phyloP scores from a whole-genome alignment of 2,888 invertebrate genomes.

The Agriopis leucophaearia region DNA sequence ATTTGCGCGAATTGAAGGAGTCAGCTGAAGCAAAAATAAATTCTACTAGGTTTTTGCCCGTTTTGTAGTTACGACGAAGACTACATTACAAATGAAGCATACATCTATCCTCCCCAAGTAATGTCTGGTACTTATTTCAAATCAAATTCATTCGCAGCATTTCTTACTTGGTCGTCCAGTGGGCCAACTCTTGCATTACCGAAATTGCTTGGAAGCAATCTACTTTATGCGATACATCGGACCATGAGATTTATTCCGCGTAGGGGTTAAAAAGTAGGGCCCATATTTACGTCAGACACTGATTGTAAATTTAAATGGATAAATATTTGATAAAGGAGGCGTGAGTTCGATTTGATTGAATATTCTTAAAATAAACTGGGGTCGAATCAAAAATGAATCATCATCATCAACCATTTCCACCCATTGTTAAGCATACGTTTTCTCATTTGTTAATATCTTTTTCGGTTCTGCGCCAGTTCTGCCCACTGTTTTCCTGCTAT shows the following conservation, averaged over 20 bases:
- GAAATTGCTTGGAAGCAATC: conserved; percentile 81
- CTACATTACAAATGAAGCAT: background rate
- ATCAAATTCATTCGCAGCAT: conserved; percentile 67
- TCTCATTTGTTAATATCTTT: too few relatives aligned
- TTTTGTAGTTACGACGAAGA: background rate
- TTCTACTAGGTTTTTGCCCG: too few relatives aligned
- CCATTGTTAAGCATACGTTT: too few relatives aligned
- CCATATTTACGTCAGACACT: conserved; percentile 56
- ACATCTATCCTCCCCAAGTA: conserved; percentile 2
- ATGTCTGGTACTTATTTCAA: conserved; percentile 54
- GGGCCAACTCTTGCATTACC: conserved; percentile 80
- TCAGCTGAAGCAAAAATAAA: background rate
- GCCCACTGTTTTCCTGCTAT: too few relatives aligned
- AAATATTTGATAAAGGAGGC: background rate
- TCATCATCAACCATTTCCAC: too few relatives aligned
- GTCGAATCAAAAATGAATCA: too few relatives aligned
- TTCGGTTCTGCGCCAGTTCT: too few relatives aligned
- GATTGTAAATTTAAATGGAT: conserved; percentile 33
- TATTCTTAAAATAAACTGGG: background rate
- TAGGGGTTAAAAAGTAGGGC: conserved; percentile 59
- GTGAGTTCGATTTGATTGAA: background rate
- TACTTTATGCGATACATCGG: conserved; percentile 71
- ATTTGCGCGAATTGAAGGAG: background rate
- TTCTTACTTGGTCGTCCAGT: conserved; percentile 69
- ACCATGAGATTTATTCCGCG: conserved; percentile 66